These are phyloP conservation scores for Tapirus indicus DNA, from an alignment of 2,797 vertebrate genomes.

Conservation along the genomic window DNA sequence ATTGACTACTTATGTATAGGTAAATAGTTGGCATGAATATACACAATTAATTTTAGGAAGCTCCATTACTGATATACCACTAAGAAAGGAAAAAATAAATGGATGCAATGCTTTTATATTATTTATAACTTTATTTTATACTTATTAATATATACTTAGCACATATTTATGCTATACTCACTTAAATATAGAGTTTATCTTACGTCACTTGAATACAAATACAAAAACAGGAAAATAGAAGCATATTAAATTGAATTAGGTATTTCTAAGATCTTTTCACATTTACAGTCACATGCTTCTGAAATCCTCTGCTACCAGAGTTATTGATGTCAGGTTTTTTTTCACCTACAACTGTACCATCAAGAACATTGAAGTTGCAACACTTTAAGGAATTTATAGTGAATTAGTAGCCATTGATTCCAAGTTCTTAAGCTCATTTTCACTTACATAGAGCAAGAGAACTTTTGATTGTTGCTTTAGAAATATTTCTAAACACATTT, in stretches of 20 bases:
- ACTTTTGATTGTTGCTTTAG: neutral
- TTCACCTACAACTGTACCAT: neutral
- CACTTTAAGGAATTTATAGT: neutral
- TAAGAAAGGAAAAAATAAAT: neutral
- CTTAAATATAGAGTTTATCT: neutral
- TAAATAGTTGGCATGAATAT: neutral
- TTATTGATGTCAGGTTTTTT: neutral
- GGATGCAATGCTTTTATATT: neutral
- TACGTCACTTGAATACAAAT: neutral
- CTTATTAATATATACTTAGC: neutral
- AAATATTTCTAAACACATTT: neutral
- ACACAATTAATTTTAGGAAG: neutral
- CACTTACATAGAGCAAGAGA: neutral
- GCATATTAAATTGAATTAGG: neutral
- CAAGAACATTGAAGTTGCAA: neutral
- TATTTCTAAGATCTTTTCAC: neutral
- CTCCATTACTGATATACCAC: neutral
- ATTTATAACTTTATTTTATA: neutral
- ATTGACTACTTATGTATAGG: neutral
- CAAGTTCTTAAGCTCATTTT: neutral
- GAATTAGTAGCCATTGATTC: neutral
- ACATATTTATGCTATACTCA: neutral
- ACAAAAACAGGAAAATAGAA: neutral
- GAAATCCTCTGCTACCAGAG: neutral
- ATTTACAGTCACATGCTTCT: neutral